Evolutionary conservation across 2,113 vertebrate genomes (phyloP).

Genomic region (Mirounga angustirostris): DNA sequence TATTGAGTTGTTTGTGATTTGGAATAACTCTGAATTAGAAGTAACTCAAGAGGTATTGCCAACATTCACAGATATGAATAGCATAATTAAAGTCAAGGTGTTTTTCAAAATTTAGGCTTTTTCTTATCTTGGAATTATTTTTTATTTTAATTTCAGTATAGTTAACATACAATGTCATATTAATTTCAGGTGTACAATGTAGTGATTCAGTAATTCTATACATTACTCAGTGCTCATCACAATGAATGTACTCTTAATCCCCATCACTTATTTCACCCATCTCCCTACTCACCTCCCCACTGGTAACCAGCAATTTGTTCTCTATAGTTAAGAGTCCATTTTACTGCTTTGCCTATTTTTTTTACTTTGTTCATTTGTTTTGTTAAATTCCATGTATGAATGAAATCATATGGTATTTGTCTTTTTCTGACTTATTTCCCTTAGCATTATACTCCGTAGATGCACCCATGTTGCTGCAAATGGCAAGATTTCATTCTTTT

Average conservation of each 20-base stretch:
- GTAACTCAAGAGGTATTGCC: neutral
- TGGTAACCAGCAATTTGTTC: neutral
- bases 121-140: neutral
- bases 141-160: neutral
- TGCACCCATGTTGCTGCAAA: neutral
- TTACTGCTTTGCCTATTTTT: neutral
- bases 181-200: neutral
- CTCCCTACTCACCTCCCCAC: neutral
- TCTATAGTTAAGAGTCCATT: neutral
- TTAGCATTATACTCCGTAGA: neutral
- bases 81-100: neutral
- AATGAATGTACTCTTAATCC: neutral
- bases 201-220: neutral
- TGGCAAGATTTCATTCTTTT: neutral
- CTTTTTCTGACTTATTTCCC: neutral
- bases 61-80: neutral
- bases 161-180: neutral
- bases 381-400: neutral
- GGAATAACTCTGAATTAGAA: neutral
- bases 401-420: neutral
- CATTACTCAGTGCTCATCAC: neutral
- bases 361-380: neutral
- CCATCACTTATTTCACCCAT: neutral
- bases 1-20: conserved; percentile 7
- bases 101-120: conserved; percentile 3